Conservation (phyloP, 2,113 vertebrate species). For the Strix aluco region DNA sequence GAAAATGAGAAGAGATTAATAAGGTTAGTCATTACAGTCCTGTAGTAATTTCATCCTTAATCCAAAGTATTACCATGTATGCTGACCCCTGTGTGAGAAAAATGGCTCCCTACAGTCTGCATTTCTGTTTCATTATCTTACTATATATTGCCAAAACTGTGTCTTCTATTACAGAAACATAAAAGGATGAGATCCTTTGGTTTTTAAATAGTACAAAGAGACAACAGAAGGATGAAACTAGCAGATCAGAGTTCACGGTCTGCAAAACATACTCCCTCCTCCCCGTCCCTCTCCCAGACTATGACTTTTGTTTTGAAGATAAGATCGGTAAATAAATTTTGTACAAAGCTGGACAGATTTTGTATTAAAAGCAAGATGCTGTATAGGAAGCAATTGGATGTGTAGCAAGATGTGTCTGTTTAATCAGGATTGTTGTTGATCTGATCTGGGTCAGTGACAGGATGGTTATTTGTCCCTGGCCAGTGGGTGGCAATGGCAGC, state of each 20-base stretch:
- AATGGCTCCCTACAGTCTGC: neutral
- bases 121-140: neutral
- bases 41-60: conserved; percentile 32
- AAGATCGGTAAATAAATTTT: conserved; percentile 26
- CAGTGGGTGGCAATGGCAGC: conserved; percentile 67
- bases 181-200: neutral
- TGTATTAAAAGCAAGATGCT: conserved; percentile 5
- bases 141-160: neutral
- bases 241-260: neutral
- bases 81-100: neutral
- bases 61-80: neutral
- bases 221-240: neutral
- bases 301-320: conserved; percentile 23
- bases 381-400: conserved; percentile 5
- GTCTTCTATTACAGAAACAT: neutral
- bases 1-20: conserved; percentile 40
- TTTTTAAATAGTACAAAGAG: neutral
- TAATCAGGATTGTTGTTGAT: conserved; percentile 65
- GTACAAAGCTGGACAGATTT: conserved; percentile 26
- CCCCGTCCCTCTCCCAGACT: neutral
- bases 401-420: conserved; percentile 34
- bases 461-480: conserved; percentile 40
- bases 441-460: conserved; percentile 66
- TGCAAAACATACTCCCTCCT: neutral
- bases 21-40: neutral